Evolutionary conservation across 2,888 invertebrate genomes (phyloP).

Genomic region (Epistrophe grossulariae): DNA sequence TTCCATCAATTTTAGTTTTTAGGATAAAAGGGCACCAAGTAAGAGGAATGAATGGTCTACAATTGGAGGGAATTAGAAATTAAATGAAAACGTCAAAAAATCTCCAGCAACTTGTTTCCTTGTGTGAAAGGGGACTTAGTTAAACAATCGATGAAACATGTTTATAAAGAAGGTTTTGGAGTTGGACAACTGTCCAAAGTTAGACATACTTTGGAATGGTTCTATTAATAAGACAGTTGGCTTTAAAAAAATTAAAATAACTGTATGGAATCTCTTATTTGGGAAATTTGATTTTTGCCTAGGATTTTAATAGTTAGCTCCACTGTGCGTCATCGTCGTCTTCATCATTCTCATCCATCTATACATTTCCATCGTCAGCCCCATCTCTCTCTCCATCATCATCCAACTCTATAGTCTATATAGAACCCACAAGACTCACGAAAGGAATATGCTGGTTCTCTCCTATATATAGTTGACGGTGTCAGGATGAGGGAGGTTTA

Average conservation of each 20-base stretch:
- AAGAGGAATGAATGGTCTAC: too few relatives aligned
- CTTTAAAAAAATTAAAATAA: not conserved
- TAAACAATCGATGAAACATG: too few relatives aligned
- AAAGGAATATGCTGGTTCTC: conserved; percentile 35
- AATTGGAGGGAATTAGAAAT: too few relatives aligned
- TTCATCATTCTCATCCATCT: conserved; percentile 20
- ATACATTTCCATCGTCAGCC: conserved; percentile 18
- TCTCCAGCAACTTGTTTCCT: too few relatives aligned
- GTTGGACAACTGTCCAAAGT: too few relatives aligned
- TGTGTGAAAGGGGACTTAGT: too few relatives aligned
- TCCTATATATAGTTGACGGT: not conserved
- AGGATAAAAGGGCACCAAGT: too few relatives aligned
- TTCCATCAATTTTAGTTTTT: too few relatives aligned
- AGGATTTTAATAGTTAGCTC: not conserved
- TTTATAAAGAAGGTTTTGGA: too few relatives aligned
- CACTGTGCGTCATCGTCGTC: conserved; percentile 4
- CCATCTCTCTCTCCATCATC: not conserved
- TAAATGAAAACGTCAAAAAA: too few relatives aligned
- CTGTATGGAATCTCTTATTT: not conserved
- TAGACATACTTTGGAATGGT: too few relatives aligned
- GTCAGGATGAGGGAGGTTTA: conserved; percentile 18
- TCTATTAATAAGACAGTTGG: too few relatives aligned
- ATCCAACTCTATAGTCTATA: not conserved
- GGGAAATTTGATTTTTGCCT: not conserved
- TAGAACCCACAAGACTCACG: conserved; percentile 30